phyloP scores from a whole-genome alignment of 2,888 invertebrate species.

The Rhimphoctona megacephalus region DNA sequence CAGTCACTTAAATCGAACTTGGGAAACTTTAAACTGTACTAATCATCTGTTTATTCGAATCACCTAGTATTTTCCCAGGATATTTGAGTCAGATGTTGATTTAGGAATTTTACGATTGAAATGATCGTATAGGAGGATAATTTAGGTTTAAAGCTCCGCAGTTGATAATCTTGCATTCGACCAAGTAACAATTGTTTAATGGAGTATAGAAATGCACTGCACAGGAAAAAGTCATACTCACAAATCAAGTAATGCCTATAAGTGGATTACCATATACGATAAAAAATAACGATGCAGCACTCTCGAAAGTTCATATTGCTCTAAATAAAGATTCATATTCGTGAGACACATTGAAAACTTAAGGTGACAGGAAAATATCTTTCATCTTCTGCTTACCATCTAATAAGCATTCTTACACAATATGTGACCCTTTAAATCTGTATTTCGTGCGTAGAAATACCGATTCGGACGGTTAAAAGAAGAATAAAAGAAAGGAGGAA shows the following conservation, averaged over 20 bases:
- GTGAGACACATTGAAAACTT: not conserved
- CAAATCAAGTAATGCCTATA: not conserved
- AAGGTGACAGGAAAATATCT: slow-evolving; percentile 3
- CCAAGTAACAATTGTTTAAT: no score
- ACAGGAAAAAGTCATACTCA: not conserved
- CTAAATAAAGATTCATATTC: not conserved
- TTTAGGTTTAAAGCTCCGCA: not conserved
- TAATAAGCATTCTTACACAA: slow-evolving; percentile 54
- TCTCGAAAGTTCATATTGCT: not conserved
- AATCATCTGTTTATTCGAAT: not conserved
- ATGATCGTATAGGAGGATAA: not conserved
- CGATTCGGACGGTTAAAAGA: slow-evolving; percentile 48
- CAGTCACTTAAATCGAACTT: not conserved
- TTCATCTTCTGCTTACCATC: not conserved
- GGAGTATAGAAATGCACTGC: no score
- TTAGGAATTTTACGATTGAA: not conserved
- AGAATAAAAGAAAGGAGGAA: slow-evolving; percentile 25
- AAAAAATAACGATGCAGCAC: not conserved
- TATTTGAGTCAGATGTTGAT: not conserved
- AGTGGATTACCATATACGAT: not conserved
- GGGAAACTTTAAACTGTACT: not conserved
- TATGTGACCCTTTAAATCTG: slow-evolving; percentile 55
- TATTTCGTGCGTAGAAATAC: slow-evolving; percentile 68
- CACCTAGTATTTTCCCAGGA: not conserved
- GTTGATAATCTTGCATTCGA: not conserved